Conservation (phyloP, 1,140 invertebrate genomes). For the Anthonomus grandis region DNA sequence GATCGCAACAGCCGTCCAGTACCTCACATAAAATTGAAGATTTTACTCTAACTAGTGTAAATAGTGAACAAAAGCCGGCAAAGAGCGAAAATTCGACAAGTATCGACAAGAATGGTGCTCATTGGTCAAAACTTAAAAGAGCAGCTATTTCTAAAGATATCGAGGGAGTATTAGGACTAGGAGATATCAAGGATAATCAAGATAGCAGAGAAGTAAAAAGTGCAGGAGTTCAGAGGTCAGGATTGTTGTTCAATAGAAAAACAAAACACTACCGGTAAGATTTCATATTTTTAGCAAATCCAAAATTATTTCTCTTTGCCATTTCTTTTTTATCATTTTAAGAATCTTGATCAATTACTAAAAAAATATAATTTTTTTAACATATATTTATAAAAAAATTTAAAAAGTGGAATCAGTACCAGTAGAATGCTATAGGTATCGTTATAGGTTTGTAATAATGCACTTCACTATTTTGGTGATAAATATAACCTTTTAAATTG, state of each 20-base stretch:
- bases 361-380: slow-evolving; percentile 12
- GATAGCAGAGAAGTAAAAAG: slow-evolving; percentile 3
- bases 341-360: too few relatives aligned
- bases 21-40: slow-evolving; percentile 14
- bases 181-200: slow-evolving; percentile 38
- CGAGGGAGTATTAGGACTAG: slow-evolving; percentile 4
- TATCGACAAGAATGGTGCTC: slow-evolving; percentile 40
- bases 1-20: slow-evolving; percentile 27
- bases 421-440: slow-evolving; percentile 8
- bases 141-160: slow-evolving; percentile 51
- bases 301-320: too few relatives aligned
- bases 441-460: slow-evolving; percentile 22
- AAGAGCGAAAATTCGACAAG: slow-evolving; percentile 19
- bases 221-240: slow-evolving; percentile 21
- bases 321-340: too few relatives aligned
- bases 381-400: slow-evolving; percentile 11
- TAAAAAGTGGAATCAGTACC: slow-evolving; percentile 9
- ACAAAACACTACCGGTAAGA: slow-evolving; percentile 62
- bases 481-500: too few relatives aligned
- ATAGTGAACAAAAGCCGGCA: not conserved
- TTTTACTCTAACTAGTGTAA: slow-evolving; percentile 7
- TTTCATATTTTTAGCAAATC: slow-evolving; percentile 1
- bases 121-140: slow-evolving; percentile 58
- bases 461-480: too few relatives aligned
- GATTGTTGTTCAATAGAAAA: slow-evolving; percentile 40